Conservation (phyloP, 2,888 invertebrate genomes). For the Leptinotarsa peninsularis region DNA sequence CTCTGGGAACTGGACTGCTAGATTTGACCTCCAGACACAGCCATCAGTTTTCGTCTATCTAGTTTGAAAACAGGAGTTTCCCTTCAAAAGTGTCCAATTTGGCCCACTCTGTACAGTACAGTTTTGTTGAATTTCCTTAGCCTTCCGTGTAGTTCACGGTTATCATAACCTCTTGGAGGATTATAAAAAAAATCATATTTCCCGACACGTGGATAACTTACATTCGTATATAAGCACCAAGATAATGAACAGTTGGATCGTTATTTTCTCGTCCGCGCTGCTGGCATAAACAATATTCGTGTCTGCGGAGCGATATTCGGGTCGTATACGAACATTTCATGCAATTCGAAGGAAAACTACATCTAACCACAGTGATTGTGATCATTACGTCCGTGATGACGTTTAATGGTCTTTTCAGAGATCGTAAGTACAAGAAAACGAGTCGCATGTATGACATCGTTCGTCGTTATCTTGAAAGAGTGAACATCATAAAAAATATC, state of each 20-base stretch:
- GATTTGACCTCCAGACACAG: no score
- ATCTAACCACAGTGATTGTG: background rate
- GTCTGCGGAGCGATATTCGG: conserved; percentile 19
- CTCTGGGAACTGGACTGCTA: no score
- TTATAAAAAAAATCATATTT: conserved; percentile 22
- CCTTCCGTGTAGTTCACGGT: no score
- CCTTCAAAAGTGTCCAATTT: no score
- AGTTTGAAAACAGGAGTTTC: no score
- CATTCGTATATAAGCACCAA: conserved; percentile 24
- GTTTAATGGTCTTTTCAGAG: conserved; percentile 1
- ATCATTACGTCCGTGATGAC: conserved; percentile 14
- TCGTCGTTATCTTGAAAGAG: background rate
- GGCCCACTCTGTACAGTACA: no score
- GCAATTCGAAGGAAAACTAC: conserved; percentile 30
- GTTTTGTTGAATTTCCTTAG: no score
- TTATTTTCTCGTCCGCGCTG: conserved; percentile 32
- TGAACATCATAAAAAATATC: background rate
- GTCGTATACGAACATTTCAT: conserved; percentile 26
- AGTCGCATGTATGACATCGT: conserved; percentile 5
- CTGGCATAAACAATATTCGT: conserved; percentile 32
- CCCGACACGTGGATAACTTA: conserved; percentile 32
- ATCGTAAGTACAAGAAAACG: conserved; percentile 12
- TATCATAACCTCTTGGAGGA: no score
- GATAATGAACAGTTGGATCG: conserved; percentile 38
- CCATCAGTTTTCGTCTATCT: no score